Conservation (phyloP, 2,113 vertebrate species). For the Jacana jacana region DNA sequence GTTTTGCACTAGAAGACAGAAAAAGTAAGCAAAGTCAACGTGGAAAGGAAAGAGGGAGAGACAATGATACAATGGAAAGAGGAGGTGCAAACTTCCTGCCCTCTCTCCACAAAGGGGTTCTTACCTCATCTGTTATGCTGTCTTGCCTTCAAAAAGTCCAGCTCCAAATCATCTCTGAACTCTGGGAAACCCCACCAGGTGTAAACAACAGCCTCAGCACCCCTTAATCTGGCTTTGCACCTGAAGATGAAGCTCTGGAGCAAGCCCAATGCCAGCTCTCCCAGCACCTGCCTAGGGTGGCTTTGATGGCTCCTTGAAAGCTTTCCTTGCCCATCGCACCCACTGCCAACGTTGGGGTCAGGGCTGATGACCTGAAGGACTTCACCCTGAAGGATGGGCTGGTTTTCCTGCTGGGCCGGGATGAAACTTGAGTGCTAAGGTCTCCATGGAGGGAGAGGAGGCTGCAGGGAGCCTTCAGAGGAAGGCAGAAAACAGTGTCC, state of each 20-base stretch:
- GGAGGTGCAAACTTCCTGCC: not conserved
- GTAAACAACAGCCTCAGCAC: not conserved
- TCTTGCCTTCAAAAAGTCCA: conserved; percentile 14
- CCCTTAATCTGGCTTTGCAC: not conserved
- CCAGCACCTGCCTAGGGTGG: fast-evolving
- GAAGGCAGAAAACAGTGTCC: fast-evolving
- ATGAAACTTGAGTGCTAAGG: not conserved
- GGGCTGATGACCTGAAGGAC: not conserved
- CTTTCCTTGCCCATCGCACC: fast-evolving
- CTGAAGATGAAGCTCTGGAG: not conserved
- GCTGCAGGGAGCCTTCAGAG: not conserved
- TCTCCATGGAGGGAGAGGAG: not conserved
- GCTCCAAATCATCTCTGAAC: conserved; percentile 25
- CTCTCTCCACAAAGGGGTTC: not conserved
- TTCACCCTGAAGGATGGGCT: not conserved
- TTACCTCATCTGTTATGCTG: conserved; percentile 22
- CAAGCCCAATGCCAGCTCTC: not conserved
- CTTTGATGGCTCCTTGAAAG: not conserved
- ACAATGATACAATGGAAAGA: conserved; percentile 54
- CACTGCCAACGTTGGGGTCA: fast-evolving
- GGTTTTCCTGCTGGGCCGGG: not conserved
- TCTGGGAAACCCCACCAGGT: conserved; percentile 19
- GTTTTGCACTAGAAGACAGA: conserved; percentile 45
- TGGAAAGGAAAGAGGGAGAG: conserved; percentile 25
- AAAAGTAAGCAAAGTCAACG: not conserved